These are phyloP conservation scores for Tringa solitaria DNA, from an alignment of 2,113 vertebrate species.

Conservation along the genomic window DNA sequence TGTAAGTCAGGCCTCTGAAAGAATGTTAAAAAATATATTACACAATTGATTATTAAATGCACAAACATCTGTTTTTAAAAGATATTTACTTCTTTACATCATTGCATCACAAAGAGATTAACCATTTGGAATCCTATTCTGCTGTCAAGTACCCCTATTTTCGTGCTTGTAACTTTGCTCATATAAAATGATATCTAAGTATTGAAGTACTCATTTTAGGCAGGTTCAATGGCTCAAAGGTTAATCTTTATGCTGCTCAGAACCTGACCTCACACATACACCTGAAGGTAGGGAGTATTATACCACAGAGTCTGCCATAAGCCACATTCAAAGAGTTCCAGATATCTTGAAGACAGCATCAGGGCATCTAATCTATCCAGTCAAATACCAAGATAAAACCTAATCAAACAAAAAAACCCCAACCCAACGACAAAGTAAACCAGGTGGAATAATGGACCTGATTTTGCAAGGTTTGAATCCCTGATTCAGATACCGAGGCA, in stretches of 20 bases:
- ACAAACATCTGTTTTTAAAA: not conserved
- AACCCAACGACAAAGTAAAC: not conserved
- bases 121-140: not conserved
- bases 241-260: not conserved
- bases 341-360: not conserved
- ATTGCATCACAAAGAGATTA: not conserved
- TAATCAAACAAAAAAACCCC: not conserved
- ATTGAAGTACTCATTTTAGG: not conserved
- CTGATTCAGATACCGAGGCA: not conserved
- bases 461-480: not conserved
- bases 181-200: not conserved
- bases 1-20: conserved; percentile 90
- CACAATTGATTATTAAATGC: not conserved
- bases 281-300: not conserved
- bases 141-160: not conserved
- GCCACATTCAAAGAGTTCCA: not conserved
- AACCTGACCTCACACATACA: not conserved
- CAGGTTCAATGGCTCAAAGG: not conserved
- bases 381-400: not conserved
- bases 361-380: accelerated
- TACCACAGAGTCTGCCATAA: not conserved
- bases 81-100: not conserved
- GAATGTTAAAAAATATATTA: not conserved
- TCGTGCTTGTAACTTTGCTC: not conserved
- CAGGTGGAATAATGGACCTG: not conserved